Conservation (phyloP, 1,140 invertebrate species). For the Argopecten irradians region DNA sequence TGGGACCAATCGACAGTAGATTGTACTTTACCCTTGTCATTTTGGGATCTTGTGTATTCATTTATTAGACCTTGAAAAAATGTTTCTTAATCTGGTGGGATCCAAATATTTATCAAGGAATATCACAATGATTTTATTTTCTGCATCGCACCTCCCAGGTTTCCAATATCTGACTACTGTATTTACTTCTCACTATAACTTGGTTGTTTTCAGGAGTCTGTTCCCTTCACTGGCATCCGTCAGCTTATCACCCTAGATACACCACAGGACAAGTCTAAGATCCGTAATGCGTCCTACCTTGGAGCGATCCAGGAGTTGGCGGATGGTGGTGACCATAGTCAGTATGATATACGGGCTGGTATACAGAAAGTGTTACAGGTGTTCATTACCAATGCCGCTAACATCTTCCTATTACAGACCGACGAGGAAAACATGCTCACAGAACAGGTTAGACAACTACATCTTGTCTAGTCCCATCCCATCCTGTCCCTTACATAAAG, state of each 20-base stretch:
- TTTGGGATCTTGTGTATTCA: no score
- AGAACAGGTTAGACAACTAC: slow-evolving; percentile 65
- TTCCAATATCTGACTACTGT: no score
- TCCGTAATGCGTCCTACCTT: slow-evolving; percentile 71
- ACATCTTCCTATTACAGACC: slow-evolving; percentile 84
- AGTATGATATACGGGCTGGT: slow-evolving; percentile 74
- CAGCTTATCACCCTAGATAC: slow-evolving; percentile 50
- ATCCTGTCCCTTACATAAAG: no score
- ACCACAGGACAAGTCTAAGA: slow-evolving; percentile 55
- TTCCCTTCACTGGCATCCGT: slow-evolving; percentile 50
- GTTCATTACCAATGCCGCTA: slow-evolving; percentile 96
- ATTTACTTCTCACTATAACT: background rate
- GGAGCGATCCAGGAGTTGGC: slow-evolving; percentile 71
- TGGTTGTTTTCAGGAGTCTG: slow-evolving; percentile 57
- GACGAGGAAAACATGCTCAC: slow-evolving; percentile 58
- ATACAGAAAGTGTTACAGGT: slow-evolving; percentile 91
- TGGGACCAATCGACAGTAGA: no score
- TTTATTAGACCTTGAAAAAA: no score
- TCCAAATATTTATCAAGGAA: no score
- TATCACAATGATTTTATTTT: no score
- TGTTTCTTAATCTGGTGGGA: no score
- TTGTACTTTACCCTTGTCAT: no score
- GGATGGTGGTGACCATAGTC: slow-evolving; percentile 61
- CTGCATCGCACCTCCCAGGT: no score
- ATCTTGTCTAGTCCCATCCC: no score